Evolutionary conservation across 37 sponge, comb jelly and placozoan genomes (phyloP).

Genomic region (Diacarnus erythraeanus): DNA sequence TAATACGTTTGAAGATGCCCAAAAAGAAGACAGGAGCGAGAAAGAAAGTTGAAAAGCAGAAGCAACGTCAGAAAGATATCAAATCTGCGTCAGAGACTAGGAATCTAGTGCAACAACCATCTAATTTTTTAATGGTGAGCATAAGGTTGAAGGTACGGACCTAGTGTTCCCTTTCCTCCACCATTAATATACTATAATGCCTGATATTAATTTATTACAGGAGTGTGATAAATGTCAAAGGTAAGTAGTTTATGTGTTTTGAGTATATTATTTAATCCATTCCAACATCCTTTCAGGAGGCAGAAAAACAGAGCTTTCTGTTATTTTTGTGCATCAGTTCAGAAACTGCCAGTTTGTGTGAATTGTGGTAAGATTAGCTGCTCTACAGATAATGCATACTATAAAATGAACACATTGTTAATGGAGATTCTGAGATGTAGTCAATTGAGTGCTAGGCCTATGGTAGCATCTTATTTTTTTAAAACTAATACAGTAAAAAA

Average conservation of each 20-base stretch:
- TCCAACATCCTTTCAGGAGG: slow-evolving; percentile 24
- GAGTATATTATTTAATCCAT: neutral
- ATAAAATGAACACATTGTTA: too few relatives aligned
- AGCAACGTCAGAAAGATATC: slow-evolving; percentile 81
- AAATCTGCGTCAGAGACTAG: slow-evolving; percentile 44
- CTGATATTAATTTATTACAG: slow-evolving; percentile 48
- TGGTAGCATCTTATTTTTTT: too few relatives aligned
- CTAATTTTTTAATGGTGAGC: slow-evolving; percentile 79
- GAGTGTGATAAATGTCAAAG: slow-evolving; percentile 93
- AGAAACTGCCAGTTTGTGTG: slow-evolving; percentile 89
- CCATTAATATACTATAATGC: neutral
- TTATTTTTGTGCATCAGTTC: slow-evolving; percentile 88
- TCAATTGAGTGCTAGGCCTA: too few relatives aligned
- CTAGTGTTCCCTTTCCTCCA: neutral
- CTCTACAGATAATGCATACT: too few relatives aligned
- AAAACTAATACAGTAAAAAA: too few relatives aligned
- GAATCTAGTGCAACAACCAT: slow-evolving; percentile 67
- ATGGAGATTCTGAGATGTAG: too few relatives aligned
- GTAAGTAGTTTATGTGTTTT: slow-evolving; percentile 10
- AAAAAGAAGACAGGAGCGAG: slow-evolving; percentile 96
- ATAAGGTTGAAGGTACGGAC: neutral
- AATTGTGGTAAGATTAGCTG: slow-evolving; percentile 96
- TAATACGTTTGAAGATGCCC: slow-evolving; percentile 96
- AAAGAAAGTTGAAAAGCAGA: slow-evolving; percentile 96
- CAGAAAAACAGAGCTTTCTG: slow-evolving; percentile 99